A percentile compares a stretch with the other conserved stretches of the same genome.
Conservation (phyloP, 2,113 vertebrate genomes). For the Hyla sarda region DNA sequence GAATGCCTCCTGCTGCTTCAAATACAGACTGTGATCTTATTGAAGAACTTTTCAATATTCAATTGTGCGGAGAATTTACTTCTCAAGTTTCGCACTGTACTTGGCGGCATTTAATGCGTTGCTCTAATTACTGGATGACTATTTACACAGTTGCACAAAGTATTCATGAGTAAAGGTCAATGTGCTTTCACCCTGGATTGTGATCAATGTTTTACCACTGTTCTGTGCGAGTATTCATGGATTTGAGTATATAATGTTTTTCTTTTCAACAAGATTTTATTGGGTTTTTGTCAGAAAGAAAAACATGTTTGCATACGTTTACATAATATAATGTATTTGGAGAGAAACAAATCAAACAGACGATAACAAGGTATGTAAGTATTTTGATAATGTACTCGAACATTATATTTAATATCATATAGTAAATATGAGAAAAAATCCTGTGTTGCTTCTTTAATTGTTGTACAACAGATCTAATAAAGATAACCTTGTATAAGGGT, state of each 20-base stretch:
- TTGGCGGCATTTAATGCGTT: constrained; percentile 25
- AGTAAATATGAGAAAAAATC: no score
- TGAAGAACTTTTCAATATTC: constrained; percentile 37
- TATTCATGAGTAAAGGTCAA: constrained; percentile 16
- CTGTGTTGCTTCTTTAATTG: no score
- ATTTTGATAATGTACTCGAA: no score
- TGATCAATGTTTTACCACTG: background rate
- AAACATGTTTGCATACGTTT: no score
- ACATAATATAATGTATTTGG: no score
- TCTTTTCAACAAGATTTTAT: background rate
- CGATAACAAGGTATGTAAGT: no score
- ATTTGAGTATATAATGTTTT: background rate
- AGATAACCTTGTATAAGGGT: no score
- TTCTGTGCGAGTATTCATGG: background rate
- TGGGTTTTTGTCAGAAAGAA: no score
- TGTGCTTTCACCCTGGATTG: background rate
- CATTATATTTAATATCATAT: no score
- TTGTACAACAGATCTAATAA: no score
- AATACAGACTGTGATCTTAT: constrained; percentile 27
- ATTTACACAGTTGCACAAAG: constrained; percentile 50
- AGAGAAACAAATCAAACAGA: no score
- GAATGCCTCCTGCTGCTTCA: constrained; percentile 41
- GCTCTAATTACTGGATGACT: constrained; percentile 19
- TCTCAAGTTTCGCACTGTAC: constrained; percentile 22
- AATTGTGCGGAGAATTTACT: constrained; percentile 43